Evolutionary conservation across 2,797 vertebrate genomes (phyloP).

Genomic region (Siniperca scherzeri): DNA sequence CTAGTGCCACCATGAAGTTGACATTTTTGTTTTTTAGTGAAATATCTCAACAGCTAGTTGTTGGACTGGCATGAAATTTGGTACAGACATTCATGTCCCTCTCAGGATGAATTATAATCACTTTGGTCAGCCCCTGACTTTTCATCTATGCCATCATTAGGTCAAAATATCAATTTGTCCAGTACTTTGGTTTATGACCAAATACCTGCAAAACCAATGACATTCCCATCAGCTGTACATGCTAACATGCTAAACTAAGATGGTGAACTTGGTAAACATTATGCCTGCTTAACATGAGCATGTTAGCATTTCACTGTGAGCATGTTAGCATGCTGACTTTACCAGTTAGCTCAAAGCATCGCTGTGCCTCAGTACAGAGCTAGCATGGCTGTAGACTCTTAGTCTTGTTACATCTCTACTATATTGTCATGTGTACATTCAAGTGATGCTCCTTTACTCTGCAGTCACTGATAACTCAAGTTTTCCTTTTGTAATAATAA

Average conservation of each 20-base stretch:
- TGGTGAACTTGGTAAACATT: not conserved
- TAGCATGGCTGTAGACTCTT: not conserved
- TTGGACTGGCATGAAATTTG: not conserved
- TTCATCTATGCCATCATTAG: not conserved
- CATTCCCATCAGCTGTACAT: not conserved
- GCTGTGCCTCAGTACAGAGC: not conserved
- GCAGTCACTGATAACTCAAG: not conserved
- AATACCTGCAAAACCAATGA: not conserved
- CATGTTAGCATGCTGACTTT: not conserved
- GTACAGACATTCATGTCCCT: not conserved
- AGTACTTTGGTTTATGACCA: not conserved
- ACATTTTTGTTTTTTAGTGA: not conserved
- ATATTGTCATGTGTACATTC: not conserved
- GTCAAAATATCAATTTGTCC: not conserved
- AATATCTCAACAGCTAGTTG: not conserved
- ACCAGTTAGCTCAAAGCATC: not conserved
- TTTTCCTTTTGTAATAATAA: not conserved
- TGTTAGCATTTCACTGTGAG: not conserved
- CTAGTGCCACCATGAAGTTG: not conserved
- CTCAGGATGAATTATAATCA: not conserved
- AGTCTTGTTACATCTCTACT: not conserved
- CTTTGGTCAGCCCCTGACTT: not conserved
- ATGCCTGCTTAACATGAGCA: not conserved
- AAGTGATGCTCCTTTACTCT: not conserved
- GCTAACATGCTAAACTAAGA: not conserved